Evolutionary conservation across 2,888 invertebrate species (phyloP).

Genomic region (Drosophila rubida): DNA sequence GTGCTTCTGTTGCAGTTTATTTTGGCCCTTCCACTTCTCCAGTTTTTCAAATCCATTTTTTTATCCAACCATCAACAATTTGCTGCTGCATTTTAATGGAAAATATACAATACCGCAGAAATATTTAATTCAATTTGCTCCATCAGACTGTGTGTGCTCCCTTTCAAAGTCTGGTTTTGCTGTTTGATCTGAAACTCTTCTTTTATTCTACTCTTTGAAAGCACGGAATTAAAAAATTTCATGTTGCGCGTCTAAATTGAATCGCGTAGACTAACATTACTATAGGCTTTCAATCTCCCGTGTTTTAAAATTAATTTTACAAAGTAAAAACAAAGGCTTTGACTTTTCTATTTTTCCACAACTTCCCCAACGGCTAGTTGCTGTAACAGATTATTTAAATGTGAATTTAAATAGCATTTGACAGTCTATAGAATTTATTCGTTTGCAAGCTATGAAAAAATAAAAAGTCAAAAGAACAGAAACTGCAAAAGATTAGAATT

Average conservation of each 20-base stretch:
- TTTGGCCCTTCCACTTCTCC: constrained; percentile 19
- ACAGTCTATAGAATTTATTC: too few species aligned
- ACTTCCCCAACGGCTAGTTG: too few species aligned
- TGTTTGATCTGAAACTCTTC: not conserved
- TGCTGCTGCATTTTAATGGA: constrained; percentile 69
- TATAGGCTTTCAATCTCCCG: too few species aligned
- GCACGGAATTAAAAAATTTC: not conserved
- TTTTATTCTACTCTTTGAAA: not conserved
- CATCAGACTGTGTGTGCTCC: constrained; percentile 22
- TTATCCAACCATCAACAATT: constrained; percentile 44
- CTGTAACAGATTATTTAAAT: not conserved
- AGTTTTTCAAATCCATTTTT: constrained; percentile 13
- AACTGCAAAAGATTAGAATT: too few species aligned
- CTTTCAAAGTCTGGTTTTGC: not conserved
- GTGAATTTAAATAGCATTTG: not conserved
- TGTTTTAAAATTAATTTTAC: too few species aligned
- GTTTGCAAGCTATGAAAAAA: too few species aligned
- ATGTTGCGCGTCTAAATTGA: not conserved
- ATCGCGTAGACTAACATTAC: too few species aligned
- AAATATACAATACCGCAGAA: constrained; percentile 57
- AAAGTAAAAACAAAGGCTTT: too few species aligned
- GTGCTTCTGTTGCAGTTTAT: constrained; percentile 37
- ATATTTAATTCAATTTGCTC: constrained; percentile 65
- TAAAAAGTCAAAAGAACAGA: too few species aligned
- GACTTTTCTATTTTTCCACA: too few species aligned